Percentiles rank a stretch among this genome's conserved stretches.
Conservation (phyloP, 2,888 invertebrate species). For the Cylindroiulus punctatus region DNA sequence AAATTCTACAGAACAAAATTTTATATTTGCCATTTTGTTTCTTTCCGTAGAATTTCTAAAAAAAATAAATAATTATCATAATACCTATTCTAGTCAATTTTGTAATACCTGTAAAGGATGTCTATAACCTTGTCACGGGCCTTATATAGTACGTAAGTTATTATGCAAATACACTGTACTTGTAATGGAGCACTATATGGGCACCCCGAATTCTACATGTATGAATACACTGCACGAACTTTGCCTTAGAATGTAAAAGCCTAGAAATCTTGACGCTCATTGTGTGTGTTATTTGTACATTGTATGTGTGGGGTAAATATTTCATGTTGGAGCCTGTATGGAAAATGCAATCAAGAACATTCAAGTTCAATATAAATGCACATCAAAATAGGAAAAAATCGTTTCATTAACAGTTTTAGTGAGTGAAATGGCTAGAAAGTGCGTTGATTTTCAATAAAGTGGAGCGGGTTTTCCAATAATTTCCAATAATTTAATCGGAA, state of each 20-base stretch:
- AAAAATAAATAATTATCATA: too few relatives aligned
- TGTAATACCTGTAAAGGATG: too few relatives aligned
- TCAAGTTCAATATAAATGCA: constrained; percentile 41
- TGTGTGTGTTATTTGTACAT: neutral
- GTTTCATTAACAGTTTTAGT: neutral
- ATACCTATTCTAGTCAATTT: too few relatives aligned
- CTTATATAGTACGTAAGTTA: too few relatives aligned
- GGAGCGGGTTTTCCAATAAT: neutral
- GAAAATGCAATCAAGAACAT: constrained; percentile 22
- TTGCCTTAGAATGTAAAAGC: neutral
- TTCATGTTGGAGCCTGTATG: neutral
- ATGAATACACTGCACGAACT: neutral
- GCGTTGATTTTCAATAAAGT: neutral
- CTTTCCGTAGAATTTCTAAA: too few relatives aligned
- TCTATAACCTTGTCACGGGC: too few relatives aligned
- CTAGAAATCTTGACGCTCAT: neutral
- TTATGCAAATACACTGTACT: too few relatives aligned
- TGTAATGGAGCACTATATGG: too few relatives aligned
- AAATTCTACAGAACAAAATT: too few relatives aligned
- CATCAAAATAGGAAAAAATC: constrained; percentile 7
- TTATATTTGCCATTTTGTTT: too few relatives aligned
- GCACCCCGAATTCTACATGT: too few relatives aligned
- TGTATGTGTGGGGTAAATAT: neutral
- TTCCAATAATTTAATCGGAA: neutral
- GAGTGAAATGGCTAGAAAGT: constrained; percentile 10